Evolutionary conservation across 2,797 vertebrate species (phyloP).

Genomic region (Tapera naevia): DNA sequence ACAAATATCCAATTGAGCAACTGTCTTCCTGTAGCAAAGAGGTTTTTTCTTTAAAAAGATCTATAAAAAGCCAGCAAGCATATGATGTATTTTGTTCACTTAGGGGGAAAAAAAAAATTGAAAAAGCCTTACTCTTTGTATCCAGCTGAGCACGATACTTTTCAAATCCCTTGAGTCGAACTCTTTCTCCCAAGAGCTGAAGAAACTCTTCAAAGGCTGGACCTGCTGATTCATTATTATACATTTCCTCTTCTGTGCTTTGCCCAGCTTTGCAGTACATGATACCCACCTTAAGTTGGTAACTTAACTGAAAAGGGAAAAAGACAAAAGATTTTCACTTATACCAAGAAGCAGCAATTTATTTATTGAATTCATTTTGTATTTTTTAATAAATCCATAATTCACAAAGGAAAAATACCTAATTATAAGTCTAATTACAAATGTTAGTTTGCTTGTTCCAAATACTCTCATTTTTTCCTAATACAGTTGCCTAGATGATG

Average conservation of each 20-base stretch:
- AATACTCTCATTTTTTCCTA: background rate
- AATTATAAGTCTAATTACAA: background rate
- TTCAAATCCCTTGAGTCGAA: slow-evolving; percentile 95
- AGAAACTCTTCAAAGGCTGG: slow-evolving; percentile 95
- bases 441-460: background rate
- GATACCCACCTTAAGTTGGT: slow-evolving; percentile 95
- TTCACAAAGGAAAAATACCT: background rate
- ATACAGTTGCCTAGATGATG: fast-evolving
- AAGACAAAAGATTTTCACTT: background rate
- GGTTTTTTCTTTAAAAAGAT: background rate
- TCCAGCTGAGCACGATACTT: slow-evolving; percentile 97
- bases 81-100: background rate
- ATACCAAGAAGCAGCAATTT: background rate
- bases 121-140: slow-evolving; percentile 87
- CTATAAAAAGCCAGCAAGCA: background rate
- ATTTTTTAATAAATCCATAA: background rate
- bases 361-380: background rate
- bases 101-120: background rate
- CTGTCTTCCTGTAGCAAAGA: background rate
- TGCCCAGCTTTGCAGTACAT: slow-evolving; percentile 97
- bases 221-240: slow-evolving; percentile 93
- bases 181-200: slow-evolving; percentile 93
- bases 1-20: background rate
- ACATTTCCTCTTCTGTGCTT: slow-evolving; percentile 98
- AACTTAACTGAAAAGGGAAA: slow-evolving; percentile 86